These are phyloP conservation scores for Xanthostigma xanthostigma DNA, from an alignment of 2,888 invertebrate genomes.

Conservation along the genomic window DNA sequence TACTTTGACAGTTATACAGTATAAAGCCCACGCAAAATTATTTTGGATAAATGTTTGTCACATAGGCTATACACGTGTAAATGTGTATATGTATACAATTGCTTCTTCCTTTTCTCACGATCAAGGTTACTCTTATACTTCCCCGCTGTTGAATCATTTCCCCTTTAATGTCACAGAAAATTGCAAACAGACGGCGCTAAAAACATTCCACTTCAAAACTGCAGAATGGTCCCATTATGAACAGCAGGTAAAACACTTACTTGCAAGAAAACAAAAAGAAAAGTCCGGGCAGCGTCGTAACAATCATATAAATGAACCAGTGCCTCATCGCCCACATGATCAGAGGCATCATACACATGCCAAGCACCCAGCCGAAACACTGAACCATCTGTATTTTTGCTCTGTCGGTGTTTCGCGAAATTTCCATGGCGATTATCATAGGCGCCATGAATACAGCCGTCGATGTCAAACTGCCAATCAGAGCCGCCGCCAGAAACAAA, in stretches of 20 bases:
- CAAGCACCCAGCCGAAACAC: slow-evolving; percentile 35
- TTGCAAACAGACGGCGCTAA: background rate
- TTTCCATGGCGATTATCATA: slow-evolving; percentile 36
- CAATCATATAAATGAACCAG: slow-evolving; percentile 33
- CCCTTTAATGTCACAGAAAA: too few species aligned
- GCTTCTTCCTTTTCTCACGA: too few species aligned
- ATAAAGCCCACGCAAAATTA: too few species aligned
- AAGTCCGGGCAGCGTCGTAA: slow-evolving; percentile 31
- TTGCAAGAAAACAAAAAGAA: slow-evolving; percentile 29
- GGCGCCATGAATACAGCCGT: slow-evolving; percentile 33
- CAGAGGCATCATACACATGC: slow-evolving; percentile 33
- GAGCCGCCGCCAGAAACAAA: slow-evolving; percentile 28
- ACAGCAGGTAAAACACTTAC: slow-evolving; percentile 21
- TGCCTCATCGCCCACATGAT: slow-evolving; percentile 33
- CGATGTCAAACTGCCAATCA: slow-evolving; percentile 30
- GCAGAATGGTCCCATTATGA: background rate
- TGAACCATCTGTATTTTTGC: slow-evolving; percentile 34
- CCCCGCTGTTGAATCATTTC: too few species aligned
- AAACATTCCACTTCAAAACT: background rate
- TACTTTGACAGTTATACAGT: too few species aligned
- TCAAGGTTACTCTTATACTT: too few species aligned
- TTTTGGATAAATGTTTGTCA: too few species aligned
- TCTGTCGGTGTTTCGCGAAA: slow-evolving; percentile 32
- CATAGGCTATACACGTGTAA: too few species aligned
- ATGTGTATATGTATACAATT: too few species aligned